Percentiles rank a stretch among this genome's conserved stretches.
These are phyloP conservation scores for Margaritifera margaritifera DNA, from an alignment of 2,888 invertebrate species.

Conservation along the genomic window DNA sequence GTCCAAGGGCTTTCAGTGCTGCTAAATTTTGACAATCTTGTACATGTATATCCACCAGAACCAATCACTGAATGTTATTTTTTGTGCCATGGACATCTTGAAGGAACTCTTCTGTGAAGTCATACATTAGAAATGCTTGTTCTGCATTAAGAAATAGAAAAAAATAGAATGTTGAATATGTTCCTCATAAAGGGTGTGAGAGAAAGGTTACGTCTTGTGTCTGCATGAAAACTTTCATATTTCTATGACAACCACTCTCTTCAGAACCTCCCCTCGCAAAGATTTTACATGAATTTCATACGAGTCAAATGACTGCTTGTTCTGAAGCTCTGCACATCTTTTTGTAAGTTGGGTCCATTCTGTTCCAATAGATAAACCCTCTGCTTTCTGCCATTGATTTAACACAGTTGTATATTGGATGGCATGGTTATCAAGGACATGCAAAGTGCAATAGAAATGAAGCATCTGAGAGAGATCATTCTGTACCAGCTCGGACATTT, in stretches of 20 bases:
- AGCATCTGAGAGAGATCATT: no score
- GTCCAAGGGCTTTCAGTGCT: slow-evolving; percentile 25
- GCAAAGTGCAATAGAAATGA: no score
- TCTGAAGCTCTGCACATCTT: no score
- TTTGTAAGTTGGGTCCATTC: no score
- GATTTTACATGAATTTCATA: slow-evolving; percentile 7
- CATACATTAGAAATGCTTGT: slow-evolving; percentile 3
- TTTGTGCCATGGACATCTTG: slow-evolving; percentile 9
- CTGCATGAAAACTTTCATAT: neutral
- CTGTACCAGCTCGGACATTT: neutral
- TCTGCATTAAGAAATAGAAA: slow-evolving; percentile 13
- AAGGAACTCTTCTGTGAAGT: slow-evolving; percentile 7
- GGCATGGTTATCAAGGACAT: no score
- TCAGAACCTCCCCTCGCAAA: slow-evolving; percentile 13
- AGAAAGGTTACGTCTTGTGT: neutral
- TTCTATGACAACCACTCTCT: slow-evolving; percentile 6
- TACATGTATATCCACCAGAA: slow-evolving; percentile 14
- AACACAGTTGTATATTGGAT: no score
- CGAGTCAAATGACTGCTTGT: no score
- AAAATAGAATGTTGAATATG: slow-evolving; percentile 7
- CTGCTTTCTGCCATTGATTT: no score
- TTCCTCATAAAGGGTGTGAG: slow-evolving; percentile 1
- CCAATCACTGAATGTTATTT: slow-evolving; percentile 11
- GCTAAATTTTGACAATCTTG: slow-evolving; percentile 15
- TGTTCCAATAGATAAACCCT: no score